phyloP scores from a whole-genome alignment of 1,140 invertebrate species.

The Aradophagus sp. region DNA sequence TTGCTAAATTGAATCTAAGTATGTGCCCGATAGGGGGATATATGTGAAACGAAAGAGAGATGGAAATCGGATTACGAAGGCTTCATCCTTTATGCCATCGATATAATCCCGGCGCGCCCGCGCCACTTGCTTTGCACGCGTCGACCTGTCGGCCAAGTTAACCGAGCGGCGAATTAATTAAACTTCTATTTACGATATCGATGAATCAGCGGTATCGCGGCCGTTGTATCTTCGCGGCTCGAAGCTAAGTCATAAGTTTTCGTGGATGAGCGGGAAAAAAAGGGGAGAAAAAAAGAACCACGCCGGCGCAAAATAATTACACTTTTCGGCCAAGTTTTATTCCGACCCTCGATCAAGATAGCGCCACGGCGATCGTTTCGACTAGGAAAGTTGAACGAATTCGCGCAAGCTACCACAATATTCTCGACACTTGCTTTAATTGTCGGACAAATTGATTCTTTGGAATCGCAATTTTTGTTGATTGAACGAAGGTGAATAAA shows the following conservation, averaged over 20 bases:
- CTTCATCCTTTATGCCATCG: constrained; percentile 64
- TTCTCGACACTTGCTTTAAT: no score
- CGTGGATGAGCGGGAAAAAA: constrained; percentile 53
- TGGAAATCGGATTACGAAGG: constrained; percentile 60
- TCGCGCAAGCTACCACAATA: no score
- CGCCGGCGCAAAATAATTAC: constrained; percentile 39
- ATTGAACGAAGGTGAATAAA: no score
- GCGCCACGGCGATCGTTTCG: constrained; percentile 4
- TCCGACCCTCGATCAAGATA: constrained; percentile 3
- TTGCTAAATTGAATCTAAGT: constrained; percentile 57
- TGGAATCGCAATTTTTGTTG: no score
- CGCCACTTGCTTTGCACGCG: constrained; percentile 60
- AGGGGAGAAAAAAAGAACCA: constrained; percentile 11
- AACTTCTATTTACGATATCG: constrained; percentile 71
- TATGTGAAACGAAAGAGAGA: constrained; percentile 53
- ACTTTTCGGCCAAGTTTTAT: constrained; percentile 40
- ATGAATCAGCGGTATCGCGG: constrained; percentile 74
- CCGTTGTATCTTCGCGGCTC: constrained; percentile 56
- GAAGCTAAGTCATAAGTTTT: constrained; percentile 66
- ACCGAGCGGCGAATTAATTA: constrained; percentile 73
- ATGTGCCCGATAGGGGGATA: constrained; percentile 43
- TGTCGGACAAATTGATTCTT: no score
- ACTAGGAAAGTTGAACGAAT: constrained; percentile 24
- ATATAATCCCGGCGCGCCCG: constrained; percentile 61
- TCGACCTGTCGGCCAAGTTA: constrained; percentile 68